Base-by-base conservation (phyloP, 1,140 invertebrate species). In the Zaprionus kolodkinae region DNA sequence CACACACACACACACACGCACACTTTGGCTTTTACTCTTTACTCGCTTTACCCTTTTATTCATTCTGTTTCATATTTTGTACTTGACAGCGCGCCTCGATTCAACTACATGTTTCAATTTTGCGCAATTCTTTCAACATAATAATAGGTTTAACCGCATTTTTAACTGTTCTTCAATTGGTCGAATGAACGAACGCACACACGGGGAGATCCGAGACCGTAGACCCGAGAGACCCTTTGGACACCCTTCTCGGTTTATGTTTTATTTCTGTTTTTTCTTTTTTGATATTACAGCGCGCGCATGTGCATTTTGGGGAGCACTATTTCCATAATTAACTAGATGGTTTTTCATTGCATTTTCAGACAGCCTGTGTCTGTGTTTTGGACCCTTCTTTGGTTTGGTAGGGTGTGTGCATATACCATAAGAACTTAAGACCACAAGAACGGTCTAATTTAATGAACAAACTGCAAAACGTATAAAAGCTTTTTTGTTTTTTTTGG, bases 141-240 rank as follows among this genome's bases (percentile, higher is more conserved):
- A 89, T 89, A 89, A 89, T 89, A 89, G 85, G 85, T 90, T 89
- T 85, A 89, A 89, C 85, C 85, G 81, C 86, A 90, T 61, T 88
- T 88, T 88, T 85, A 88, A 88, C 85, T 79, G 84, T 89, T 84
- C 74, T 79, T 84, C 74, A 73, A 64, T 81, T 76, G 80, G 84
- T 72, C 78, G 70, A 61, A 71, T 64, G 61, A 59, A 72, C 78
- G 70, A 61, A 66, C 68, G 61, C 66, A 72, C 55, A 54, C 52
- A 15, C 27, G 17, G 17, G 21, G 21, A 21, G 21, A 21, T 21
- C 21, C 21, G 21, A 21, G 21, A 21, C 21, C n/a, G n/a, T n/a
- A 21, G 21, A 12, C 45, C 45, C 45, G 9, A 21, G 45, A 17
- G 45, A 48, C 45, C 17, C 17, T 50, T 40, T 50, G 38, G 4